Base-by-base conservation (phyloP, 2,888 invertebrate species). In the Ophion ventricosus region DNA sequence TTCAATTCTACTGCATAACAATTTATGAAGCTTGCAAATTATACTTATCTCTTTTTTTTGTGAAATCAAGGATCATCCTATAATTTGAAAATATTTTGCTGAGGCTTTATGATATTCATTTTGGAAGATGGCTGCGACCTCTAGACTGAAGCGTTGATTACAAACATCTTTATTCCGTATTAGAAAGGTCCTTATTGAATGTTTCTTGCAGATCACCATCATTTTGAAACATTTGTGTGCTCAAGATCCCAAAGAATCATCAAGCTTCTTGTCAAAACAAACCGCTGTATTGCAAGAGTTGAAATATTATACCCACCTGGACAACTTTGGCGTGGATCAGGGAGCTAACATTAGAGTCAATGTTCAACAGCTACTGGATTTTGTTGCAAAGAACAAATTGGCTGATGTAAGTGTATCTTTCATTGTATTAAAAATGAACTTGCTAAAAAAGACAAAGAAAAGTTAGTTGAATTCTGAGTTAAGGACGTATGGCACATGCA, bases 271-370 rank as follows among this genome's bases (percentile, higher is more conserved):
- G 14, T n/a, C n/a, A 2, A n/a, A 72, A 23, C 25, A 54, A n/a
- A 70, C 5, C 11, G 49, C 17, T n/a, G 25, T 75, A 54, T 56
- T 84, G 0, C n/a, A 79, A 63, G 66, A 40, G 7, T 20, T 79
- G 10, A 75, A 35, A 29, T 59, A 43, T 10, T 81, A 61, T 40
- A 40, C 14, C 70, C 26, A 61, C n/a, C 2, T 54, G 0, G 78
- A 84, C 26, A 4, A 40, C 66, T 84, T 59, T 29, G 63, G 63
- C 17, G 66, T 1, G 1, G 81, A 79, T 75, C 49, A 72, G 20
- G 84, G 78, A n/a, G 43, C 59, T 25, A 81, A 81, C 43, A 64
- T 81, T 0, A 57, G 78, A 66, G 59, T 23, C 49, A 84, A 84
- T 26, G 40, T 54, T 3, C 59, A 66, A 25, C 78, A 81, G 25